A percentile compares a stretch with the other conserved stretches of the same genome.
These are phyloP conservation scores for Eulemur rufifrons DNA, from an alignment of 2,113 vertebrate species.

Conservation along the genomic window DNA sequence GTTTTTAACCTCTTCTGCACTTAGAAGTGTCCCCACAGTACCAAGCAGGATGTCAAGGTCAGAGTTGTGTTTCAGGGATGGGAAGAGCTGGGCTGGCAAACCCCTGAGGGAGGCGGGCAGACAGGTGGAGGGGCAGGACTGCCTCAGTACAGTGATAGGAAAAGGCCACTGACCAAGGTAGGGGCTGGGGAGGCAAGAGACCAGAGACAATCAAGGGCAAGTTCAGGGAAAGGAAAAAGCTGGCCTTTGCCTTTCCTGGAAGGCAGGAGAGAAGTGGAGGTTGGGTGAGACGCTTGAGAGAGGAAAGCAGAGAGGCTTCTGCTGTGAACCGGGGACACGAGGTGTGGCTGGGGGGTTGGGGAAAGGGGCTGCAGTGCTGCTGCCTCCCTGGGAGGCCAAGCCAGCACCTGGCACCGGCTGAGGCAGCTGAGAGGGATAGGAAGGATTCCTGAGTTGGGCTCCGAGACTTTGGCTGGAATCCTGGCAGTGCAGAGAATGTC, in stretches of 20 bases:
- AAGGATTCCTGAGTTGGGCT: neutral
- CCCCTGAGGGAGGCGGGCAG: neutral
- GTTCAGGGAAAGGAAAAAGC: neutral
- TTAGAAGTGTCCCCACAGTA: neutral
- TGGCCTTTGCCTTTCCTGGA: neutral
- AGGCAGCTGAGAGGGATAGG: neutral
- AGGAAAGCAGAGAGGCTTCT: neutral
- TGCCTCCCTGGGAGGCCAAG: neutral
- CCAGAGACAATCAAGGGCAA: neutral
- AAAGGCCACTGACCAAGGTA: neutral
- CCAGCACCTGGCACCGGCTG: neutral
- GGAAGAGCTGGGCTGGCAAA: neutral
- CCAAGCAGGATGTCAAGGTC: neutral
- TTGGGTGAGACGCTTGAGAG: neutral
- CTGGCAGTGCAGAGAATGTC: neutral
- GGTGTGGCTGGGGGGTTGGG: neutral
- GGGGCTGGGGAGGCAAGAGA: neutral
- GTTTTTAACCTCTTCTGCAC: constrained; percentile 28
- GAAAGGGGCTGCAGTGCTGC: neutral
- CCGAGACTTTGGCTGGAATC: neutral
- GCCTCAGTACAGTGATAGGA: neutral
- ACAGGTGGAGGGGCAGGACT: neutral
- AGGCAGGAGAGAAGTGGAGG: neutral
- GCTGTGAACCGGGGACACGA: neutral
- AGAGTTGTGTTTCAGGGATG: neutral